These are phyloP conservation scores for Notarius quadriscutis DNA, from an alignment of 2,113 vertebrate genomes.

Conservation along the genomic window DNA sequence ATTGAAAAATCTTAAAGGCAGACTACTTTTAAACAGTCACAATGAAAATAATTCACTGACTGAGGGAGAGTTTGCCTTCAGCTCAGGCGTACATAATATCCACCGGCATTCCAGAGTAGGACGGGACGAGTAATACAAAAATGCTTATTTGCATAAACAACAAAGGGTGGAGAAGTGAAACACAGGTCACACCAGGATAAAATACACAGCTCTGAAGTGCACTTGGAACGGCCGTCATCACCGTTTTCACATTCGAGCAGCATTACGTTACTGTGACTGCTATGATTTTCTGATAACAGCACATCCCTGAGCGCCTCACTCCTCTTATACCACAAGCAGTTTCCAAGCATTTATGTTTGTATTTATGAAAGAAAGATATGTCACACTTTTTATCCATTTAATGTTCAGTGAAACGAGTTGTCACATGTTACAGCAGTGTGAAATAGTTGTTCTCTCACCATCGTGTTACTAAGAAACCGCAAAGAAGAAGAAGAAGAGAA, in stretches of 20 bases:
- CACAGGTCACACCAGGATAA: no score
- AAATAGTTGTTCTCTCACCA: not conserved
- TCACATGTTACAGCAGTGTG: not conserved
- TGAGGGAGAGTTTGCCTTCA: not conserved
- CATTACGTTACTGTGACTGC: not conserved
- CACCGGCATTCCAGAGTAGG: not conserved
- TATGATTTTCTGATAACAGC: not conserved
- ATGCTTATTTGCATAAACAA: no score
- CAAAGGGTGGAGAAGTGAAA: not conserved
- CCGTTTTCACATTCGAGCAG: not conserved
- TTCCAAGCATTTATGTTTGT: not conserved
- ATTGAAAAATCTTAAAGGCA: no score
- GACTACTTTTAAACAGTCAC: not conserved
- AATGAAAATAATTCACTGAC: not conserved
- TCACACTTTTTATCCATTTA: not conserved
- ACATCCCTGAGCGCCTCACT: not conserved
- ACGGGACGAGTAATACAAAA: not conserved
- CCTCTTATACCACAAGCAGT: no score
- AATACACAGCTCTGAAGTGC: not conserved
- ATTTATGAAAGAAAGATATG: not conserved
- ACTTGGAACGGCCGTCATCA: no score
- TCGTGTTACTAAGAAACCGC: no score
- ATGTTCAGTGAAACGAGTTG: not conserved
- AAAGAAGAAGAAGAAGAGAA: no score
- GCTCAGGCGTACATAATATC: not conserved